Percentiles rank a stretch among this genome's conserved stretches.
These are phyloP conservation scores for Psammodynastes pulverulentus DNA, from an alignment of 2,113 vertebrate genomes.

Conservation along the genomic window DNA sequence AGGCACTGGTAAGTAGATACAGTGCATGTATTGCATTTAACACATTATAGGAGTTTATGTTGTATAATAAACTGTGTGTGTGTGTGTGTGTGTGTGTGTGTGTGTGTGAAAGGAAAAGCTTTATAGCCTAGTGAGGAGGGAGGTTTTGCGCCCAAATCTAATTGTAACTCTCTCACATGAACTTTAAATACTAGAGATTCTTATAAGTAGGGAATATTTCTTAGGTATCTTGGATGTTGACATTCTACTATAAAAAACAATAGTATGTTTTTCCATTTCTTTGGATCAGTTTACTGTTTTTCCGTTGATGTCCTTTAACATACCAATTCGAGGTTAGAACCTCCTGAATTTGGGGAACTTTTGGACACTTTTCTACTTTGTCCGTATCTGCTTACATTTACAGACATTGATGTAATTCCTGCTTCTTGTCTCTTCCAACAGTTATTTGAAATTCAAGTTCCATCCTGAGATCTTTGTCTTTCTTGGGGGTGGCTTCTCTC, in stretches of 20 bases:
- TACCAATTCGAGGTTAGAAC: not conserved
- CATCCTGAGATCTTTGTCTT: not conserved
- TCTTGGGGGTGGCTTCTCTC: not conserved
- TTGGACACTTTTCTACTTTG: not conserved
- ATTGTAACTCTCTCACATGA: not conserved
- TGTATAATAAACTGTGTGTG: not conserved
- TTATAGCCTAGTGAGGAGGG: not conserved
- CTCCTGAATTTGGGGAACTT: not conserved
- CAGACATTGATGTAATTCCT: not conserved
- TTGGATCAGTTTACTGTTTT: not conserved
- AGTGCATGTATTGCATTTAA: not conserved
- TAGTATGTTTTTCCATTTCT: not conserved
- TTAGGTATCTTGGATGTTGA: not conserved
- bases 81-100: too few relatives aligned
- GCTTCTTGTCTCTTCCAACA: not conserved
- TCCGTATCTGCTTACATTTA: not conserved
- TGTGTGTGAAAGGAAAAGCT: not conserved
- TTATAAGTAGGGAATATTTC: not conserved
- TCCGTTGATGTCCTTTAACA: not conserved
- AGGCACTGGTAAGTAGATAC: not conserved
- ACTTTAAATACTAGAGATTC: not conserved
- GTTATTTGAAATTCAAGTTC: not conserved
- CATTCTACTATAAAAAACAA: not conserved
- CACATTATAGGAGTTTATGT: not conserved
- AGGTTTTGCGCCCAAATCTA: not conserved